Evolutionary conservation across 1,140 invertebrate species (phyloP), one percentile per base, ranked within the genome.

Genomic region (Pristionchus pacificus): DNA sequence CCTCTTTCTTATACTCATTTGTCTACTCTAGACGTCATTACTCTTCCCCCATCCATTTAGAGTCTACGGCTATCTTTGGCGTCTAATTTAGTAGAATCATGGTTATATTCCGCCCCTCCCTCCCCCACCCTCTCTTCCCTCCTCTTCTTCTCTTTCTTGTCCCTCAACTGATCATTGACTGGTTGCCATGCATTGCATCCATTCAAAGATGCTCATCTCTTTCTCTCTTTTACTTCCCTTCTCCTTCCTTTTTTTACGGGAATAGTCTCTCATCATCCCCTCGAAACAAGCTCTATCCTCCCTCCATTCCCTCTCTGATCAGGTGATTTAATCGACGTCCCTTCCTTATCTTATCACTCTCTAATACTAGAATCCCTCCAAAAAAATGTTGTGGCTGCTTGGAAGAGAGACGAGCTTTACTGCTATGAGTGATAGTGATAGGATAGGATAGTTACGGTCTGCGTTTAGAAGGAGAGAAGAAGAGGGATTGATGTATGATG

Each of bases 151-250:
- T n/a, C 59, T 24, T 30, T 29, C 65, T 58, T 66, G 57, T 58
- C 31, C 57, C 65, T 66, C 31, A 57, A 58, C 31, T 66, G 57
- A 49, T 66, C 59, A 58, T 30, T 30, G 30, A 15, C 65, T 66
- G 65, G 65, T 38, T 66, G 64, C 49, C 25, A 31, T 19, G 61
- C 30, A 28, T 10, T 28, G 24, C 38, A 63, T 63, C 61, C 61
- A 49, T 32, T 49, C 33, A 25, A 19, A n/a, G 30, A 38, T 58
- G 57, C 19, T 49, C 15, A 38, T 57, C 31, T 49, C 32, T 65
- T 15, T 49, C n/a, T 49, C 15, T 49, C 28, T 49, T 24, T 6
- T 65, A 14, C n/a, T 65, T 65, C 24, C 31, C 60, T 27, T 27
- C 60, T 28, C 60, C 24, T 19, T 28, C 25, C 1, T 61, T 61